These are phyloP conservation scores for Anser brachyrhynchus DNA, from an alignment of 2,113 vertebrate species.

Conservation along the genomic window DNA sequence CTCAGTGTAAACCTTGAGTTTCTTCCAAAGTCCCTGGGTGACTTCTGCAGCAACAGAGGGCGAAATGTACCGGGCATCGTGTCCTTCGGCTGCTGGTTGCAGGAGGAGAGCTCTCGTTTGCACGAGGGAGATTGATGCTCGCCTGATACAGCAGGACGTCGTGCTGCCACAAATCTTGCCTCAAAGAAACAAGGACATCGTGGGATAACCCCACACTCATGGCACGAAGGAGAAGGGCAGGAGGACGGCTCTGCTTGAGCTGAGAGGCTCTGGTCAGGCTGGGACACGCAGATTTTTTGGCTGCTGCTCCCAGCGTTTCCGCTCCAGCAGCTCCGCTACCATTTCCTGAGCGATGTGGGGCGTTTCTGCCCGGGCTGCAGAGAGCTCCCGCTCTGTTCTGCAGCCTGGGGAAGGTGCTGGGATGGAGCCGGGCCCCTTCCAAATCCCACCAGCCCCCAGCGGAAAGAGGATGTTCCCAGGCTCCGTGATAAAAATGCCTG, in stretches of 20 bases:
- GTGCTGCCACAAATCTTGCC: background rate
- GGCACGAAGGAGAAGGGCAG: background rate
- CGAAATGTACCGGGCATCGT: background rate
- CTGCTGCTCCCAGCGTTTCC: rapidly evolving
- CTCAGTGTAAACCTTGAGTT: background rate
- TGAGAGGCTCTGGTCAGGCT: background rate
- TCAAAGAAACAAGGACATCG: background rate
- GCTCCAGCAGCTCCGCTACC: background rate
- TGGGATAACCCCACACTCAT: background rate
- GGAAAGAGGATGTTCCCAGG: background rate
- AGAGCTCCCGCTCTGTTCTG: background rate
- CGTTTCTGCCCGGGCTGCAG: background rate
- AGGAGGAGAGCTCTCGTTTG: background rate
- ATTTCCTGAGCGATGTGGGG: rapidly evolving
- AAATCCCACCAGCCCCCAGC: rapidly evolving
- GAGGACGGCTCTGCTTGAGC: rapidly evolving
- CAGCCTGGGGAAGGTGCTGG: background rate
- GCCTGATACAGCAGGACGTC: rapidly evolving
- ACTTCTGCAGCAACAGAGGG: background rate
- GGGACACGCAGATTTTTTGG: background rate
- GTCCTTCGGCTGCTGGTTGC: background rate
- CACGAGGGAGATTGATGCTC: background rate
- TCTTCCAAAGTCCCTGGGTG: background rate
- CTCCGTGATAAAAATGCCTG: background rate
- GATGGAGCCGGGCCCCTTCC: background rate